A percentile compares a stretch with the other conserved stretches of the same genome.
Evolutionary conservation across 2,113 vertebrate genomes (phyloP).

Genomic region (Seriola quinqueradiata): DNA sequence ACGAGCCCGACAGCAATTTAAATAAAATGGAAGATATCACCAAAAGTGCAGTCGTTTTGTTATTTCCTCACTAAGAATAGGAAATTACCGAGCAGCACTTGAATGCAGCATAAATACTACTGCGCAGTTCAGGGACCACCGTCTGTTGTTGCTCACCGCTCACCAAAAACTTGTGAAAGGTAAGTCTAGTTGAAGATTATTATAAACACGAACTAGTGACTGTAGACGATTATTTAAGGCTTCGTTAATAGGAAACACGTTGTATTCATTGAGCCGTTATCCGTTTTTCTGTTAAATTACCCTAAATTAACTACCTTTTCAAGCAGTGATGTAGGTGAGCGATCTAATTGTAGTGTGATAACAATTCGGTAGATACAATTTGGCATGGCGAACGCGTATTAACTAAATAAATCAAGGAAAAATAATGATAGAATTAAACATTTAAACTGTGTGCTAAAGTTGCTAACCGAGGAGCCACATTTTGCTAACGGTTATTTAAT

Average conservation of each 20-base stretch:
- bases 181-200: conserved; percentile 7
- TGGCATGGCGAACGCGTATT: neutral
- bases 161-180: conserved; percentile 12
- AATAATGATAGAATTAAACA: neutral
- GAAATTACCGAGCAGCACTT: conserved; percentile 14
- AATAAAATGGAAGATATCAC: neutral
- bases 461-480: neutral
- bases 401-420: neutral
- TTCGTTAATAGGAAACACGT: neutral
- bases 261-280: neutral
- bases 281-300: rapidly evolving
- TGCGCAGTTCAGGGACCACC: conserved; percentile 38
- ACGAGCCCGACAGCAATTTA: neutral
- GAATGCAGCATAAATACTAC: conserved; percentile 52
- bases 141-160: neutral
- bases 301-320: neutral
- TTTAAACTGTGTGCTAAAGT: neutral
- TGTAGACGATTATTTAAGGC: neutral
- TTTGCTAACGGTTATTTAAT: neutral
- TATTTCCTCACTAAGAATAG: rapidly evolving
- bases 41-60: neutral
- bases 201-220: neutral
- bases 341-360: neutral
- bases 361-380: rapidly evolving
- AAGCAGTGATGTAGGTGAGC: neutral